Conservation (phyloP, 1,140 invertebrate species). For the Cyrtorhinus lividipennis region DNA sequence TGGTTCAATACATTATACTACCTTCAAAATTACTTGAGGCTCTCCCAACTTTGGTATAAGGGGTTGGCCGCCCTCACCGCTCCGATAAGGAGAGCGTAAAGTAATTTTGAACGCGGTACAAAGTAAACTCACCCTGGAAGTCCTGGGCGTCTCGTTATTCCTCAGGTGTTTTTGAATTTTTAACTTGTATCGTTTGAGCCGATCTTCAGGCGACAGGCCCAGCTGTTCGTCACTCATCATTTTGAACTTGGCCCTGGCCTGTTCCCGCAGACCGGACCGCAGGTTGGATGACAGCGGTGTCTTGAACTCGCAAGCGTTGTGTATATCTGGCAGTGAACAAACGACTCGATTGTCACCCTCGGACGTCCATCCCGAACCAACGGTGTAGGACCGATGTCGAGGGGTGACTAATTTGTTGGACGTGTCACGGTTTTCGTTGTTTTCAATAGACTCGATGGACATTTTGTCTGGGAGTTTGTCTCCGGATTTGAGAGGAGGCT, state of each 20-base stretch:
- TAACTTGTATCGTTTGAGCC: conserved; percentile 38
- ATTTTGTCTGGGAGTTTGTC: neutral
- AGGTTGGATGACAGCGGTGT: conserved; percentile 34
- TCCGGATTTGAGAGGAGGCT: too few relatives aligned
- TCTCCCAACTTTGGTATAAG: too few relatives aligned
- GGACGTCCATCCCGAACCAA: neutral
- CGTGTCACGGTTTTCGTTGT: neutral
- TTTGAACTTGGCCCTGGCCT: conserved; percentile 44
- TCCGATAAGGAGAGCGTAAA: too few relatives aligned
- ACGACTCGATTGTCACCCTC: conserved; percentile 26
- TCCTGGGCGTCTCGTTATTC: neutral
- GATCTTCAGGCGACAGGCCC: conserved; percentile 55
- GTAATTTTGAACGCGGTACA: too few relatives aligned
- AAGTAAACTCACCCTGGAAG: conserved; percentile 4
- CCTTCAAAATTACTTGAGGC: too few relatives aligned
- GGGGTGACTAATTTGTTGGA: neutral
- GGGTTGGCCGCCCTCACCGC: too few relatives aligned
- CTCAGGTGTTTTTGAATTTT: conserved; percentile 28
- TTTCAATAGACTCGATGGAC: neutral
- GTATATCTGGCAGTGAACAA: conserved; percentile 29
- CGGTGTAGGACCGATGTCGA: conserved; percentile 1
- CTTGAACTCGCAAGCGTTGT: conserved; percentile 29
- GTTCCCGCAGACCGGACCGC: conserved; percentile 41
- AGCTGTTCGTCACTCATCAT: conserved; percentile 56
- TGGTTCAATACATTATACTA: too few relatives aligned